Evolutionary conservation across 2,797 vertebrate genomes (phyloP).

Genomic region (Danio choprae): DNA sequence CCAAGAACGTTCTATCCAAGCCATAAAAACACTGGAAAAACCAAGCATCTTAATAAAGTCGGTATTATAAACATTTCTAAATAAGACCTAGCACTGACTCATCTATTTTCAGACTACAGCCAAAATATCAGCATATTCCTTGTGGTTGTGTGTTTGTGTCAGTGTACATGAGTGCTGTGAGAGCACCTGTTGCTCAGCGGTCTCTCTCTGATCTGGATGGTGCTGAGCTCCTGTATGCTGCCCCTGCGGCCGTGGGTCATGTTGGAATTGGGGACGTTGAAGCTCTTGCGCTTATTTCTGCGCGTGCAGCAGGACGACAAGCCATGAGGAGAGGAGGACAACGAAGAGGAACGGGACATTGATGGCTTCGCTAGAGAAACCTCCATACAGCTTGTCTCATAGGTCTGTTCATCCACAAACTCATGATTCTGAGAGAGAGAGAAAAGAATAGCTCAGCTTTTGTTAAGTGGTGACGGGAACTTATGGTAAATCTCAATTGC

Average conservation of each 20-base stretch:
- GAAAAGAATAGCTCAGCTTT: not conserved
- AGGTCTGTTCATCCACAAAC: constrained; percentile 92
- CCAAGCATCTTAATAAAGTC: constrained; percentile 1
- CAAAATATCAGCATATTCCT: not conserved
- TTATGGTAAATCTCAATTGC: constrained; percentile 14
- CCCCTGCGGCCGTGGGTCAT: constrained; percentile 76
- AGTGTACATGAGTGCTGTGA: constrained; percentile 5
- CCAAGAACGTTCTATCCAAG: no score
- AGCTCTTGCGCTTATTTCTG: constrained; percentile 86
- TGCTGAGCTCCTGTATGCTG: constrained; percentile 93
- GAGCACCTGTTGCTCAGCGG: constrained; percentile 87
- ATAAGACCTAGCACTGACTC: constrained; percentile 26
- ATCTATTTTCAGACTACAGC: constrained; percentile 24
- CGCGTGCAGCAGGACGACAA: constrained; percentile 89
- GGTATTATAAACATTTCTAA: constrained; percentile 15
- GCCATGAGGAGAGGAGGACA: constrained; percentile 82
- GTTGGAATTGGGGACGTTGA: constrained; percentile 85
- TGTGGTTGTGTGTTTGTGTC: constrained; percentile 8
- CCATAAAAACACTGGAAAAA: not conserved
- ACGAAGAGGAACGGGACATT: constrained; percentile 85
- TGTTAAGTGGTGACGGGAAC: not conserved
- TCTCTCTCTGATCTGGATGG: constrained; percentile 91
- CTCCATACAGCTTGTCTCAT: constrained; percentile 86
- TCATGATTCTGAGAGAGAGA: constrained; percentile 85
- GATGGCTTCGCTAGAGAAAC: constrained; percentile 83